Percentiles rank a stretch among this genome's conserved stretches.
Conservation (phyloP, 2,888 invertebrate genomes). For the Trissolcus japonicus region DNA sequence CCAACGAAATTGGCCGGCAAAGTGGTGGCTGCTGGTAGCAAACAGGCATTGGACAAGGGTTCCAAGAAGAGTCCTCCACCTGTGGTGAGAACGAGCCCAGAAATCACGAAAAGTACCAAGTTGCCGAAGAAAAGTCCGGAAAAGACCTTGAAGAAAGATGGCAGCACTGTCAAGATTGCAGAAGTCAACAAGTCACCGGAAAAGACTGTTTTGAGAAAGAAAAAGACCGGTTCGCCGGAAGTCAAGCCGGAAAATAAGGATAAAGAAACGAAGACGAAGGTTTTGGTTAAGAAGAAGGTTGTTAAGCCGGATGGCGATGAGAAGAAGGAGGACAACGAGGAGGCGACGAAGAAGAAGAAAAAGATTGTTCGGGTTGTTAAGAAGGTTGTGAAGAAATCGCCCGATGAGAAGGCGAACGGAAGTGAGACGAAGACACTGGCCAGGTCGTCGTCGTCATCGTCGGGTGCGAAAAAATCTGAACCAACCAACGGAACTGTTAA, state of each 20-base stretch:
- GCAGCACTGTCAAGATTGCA: slow-evolving; percentile 32
- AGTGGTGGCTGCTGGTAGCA: too few species aligned
- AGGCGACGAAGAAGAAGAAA: slow-evolving; percentile 67
- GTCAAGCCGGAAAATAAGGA: slow-evolving; percentile 62
- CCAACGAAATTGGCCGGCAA: slow-evolving; percentile 65
- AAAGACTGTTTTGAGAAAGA: slow-evolving; percentile 59
- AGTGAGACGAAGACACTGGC: slow-evolving; percentile 1
- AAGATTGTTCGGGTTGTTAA: slow-evolving; percentile 68
- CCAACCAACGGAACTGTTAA: slow-evolving; percentile 17
- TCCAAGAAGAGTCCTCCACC: slow-evolving; percentile 62
- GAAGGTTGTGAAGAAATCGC: slow-evolving; percentile 68
- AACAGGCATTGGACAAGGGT: slow-evolving; percentile 8
- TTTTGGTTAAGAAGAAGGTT: slow-evolving; percentile 61
- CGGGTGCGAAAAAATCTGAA: slow-evolving; percentile 56
- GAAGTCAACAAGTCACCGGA: slow-evolving; percentile 62
- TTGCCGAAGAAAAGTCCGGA: slow-evolving; percentile 67
- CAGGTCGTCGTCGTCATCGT: slow-evolving; percentile 46
- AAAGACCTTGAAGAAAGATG: slow-evolving; percentile 60
- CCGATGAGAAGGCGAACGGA: slow-evolving; percentile 63
- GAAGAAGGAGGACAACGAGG: slow-evolving; percentile 62
- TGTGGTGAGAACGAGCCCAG: slow-evolving; percentile 61
- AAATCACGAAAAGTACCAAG: slow-evolving; percentile 57
- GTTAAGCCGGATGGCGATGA: slow-evolving; percentile 59
- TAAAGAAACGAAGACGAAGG: slow-evolving; percentile 59
- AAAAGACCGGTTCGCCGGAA: slow-evolving; percentile 54